phyloP scores from a whole-genome alignment of 2,113 vertebrate species.

The Dicrurus megarhynchus region DNA sequence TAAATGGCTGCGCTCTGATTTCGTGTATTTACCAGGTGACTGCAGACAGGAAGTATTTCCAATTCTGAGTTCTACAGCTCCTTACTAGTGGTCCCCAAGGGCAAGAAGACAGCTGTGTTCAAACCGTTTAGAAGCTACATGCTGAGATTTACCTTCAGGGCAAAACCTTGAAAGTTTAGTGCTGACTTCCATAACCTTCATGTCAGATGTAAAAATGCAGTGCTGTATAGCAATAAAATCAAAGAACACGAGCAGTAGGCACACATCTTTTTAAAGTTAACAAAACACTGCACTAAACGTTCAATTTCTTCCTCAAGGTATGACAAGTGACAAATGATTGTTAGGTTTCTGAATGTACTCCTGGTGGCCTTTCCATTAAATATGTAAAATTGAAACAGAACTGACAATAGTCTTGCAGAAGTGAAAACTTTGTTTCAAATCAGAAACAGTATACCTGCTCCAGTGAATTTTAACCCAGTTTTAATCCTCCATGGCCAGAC shows the following conservation, averaged over 20 bases:
- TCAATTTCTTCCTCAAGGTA: not conserved
- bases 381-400: not conserved
- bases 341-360: not conserved
- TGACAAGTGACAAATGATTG: not conserved
- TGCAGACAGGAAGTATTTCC: not conserved
- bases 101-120: not conserved
- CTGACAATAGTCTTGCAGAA: not conserved
- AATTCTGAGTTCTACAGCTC: not conserved
- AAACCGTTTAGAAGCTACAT: not conserved
- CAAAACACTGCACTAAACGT: not conserved
- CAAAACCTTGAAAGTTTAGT: not conserved
- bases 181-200: not conserved
- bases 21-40: not conserved
- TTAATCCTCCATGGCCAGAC: not conserved
- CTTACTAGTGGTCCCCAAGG: not conserved
- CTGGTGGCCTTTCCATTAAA: not conserved
- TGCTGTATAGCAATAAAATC: not conserved
- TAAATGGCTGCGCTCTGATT: not conserved
- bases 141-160: not conserved
- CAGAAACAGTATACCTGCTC: not conserved
- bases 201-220: not conserved
- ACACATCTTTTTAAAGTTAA: not conserved
- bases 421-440: not conserved
- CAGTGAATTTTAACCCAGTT: not conserved
- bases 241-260: not conserved